Percentiles rank a stretch among this genome's conserved stretches.
phyloP scores from a whole-genome alignment of 2,888 invertebrate species.

The Standfussiana lucernea region DNA sequence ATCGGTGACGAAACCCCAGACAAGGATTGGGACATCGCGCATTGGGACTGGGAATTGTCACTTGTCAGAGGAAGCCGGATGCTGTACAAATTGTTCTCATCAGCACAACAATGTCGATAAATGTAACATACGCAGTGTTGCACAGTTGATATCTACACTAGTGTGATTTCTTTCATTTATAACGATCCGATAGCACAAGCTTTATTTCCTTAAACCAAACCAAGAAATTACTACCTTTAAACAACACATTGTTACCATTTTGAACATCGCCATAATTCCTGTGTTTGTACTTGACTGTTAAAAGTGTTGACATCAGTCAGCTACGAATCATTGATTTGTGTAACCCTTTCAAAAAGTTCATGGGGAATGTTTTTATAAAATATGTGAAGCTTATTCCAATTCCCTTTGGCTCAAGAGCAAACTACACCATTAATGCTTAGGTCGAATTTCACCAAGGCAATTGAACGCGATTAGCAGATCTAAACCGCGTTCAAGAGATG shows the following conservation, averaged over 20 bases:
- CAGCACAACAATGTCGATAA: conserved; percentile 8
- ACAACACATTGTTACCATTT: background rate
- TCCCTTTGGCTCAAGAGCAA: background rate
- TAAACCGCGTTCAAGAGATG: background rate
- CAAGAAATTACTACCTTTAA: background rate
- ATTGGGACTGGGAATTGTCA: conserved; percentile 19
- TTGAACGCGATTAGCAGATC: background rate
- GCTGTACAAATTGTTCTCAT: conserved; percentile 23
- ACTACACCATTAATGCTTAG: background rate
- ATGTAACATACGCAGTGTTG: conserved; percentile 1
- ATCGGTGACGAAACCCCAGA: conserved; percentile 8
- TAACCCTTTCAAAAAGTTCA: background rate
- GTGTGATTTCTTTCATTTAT: background rate
- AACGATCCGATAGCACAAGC: background rate
- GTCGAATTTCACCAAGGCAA: background rate
- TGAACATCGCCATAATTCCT: background rate
- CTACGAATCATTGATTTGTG: background rate
- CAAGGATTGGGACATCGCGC: conserved; percentile 18
- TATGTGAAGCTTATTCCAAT: background rate
- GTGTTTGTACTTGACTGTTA: background rate
- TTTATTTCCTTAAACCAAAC: background rate
- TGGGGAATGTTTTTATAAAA: background rate
- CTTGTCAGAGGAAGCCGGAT: conserved; percentile 20
- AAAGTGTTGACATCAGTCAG: background rate
- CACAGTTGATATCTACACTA: background rate